phyloP scores from a whole-genome alignment of 2,113 vertebrate genomes.

The Mellivora capensis region DNA sequence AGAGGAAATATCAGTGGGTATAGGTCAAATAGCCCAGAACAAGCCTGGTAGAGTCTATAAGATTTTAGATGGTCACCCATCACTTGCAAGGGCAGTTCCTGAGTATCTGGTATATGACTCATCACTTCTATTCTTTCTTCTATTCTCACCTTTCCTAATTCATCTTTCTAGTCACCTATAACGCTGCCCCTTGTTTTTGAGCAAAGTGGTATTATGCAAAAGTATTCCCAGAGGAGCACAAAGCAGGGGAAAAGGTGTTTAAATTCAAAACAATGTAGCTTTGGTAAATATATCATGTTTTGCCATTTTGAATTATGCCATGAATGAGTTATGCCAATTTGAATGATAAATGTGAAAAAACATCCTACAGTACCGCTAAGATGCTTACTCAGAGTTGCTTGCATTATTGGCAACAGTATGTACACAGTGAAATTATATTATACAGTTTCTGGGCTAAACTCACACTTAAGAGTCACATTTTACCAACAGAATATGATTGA shows the following conservation, averaged over 20 bases:
- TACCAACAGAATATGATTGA: constrained; percentile 41
- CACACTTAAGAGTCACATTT: constrained; percentile 43
- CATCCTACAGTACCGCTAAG: background rate
- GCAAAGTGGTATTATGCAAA: constrained; percentile 8
- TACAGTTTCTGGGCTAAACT: background rate
- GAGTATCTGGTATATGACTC: background rate
- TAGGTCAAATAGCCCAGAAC: background rate
- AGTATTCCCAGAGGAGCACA: background rate
- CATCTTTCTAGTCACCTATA: background rate
- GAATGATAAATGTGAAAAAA: constrained; percentile 42
- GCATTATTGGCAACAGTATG: background rate
- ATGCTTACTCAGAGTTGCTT: background rate
- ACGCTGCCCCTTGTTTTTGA: background rate
- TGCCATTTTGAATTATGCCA: constrained; percentile 31
- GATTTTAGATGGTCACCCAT: background rate
- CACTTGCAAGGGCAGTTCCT: background rate
- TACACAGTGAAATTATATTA: background rate
- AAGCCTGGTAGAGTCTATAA: background rate
- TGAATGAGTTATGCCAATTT: background rate
- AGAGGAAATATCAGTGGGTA: background rate
- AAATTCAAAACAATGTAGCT: constrained; percentile 42
- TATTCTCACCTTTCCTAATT: background rate
- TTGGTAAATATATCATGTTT: constrained; percentile 11
- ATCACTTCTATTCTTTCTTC: background rate
- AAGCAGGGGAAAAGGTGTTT: background rate